Base-by-base conservation (phyloP, 2,113 vertebrate genomes). In the Nyctereutes procyonoides region DNA sequence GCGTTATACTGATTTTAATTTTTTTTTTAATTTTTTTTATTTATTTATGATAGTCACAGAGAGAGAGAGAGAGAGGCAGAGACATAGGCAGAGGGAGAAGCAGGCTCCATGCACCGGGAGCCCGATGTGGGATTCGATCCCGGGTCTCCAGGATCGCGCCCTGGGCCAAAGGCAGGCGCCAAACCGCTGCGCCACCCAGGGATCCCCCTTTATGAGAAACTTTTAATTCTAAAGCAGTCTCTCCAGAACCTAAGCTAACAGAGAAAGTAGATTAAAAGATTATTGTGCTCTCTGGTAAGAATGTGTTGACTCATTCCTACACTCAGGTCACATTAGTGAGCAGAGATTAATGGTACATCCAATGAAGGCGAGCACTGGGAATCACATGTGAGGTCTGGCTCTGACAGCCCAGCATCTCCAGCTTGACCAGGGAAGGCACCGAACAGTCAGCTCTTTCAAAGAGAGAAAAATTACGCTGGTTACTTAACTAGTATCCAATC, bases 241-340 rank as follows among this genome's bases (percentile, higher is more conserved):
- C 48, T 79, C 83, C 84, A 84, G 48, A 90, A 58, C 55, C 74
- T 88, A 93, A 97, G 84, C 88, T 43, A 43, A 43, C 90, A 84
- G 95, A 95, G 96, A 98, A 96, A 97, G 88, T 48, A 94, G 97
- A 95, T 98, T 96, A 84, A 97, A 94, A 95, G 83, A 93, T 90
- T 38, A 93, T 80, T 73, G 30, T 85, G 48, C 74, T 92, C 92
- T 94, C 82, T 71, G 73, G 96, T 69, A 95, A 85, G 93, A 95
- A 48, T 3, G 9, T 48, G 35, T 90, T 97, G 95, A 96, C 74
- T 90, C 19, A 71, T 90, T 87, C 79, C 48, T 74, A 80, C 94
- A 93, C 96, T 87, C 81, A 92, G 92, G 74, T 97, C 92, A 43
- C 84, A 51, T 93, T 92, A 90, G 80, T n/a, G 83, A 87, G 56